Base-by-base conservation (phyloP, 2,888 invertebrate species). In the Drosophila algonquin region DNA sequence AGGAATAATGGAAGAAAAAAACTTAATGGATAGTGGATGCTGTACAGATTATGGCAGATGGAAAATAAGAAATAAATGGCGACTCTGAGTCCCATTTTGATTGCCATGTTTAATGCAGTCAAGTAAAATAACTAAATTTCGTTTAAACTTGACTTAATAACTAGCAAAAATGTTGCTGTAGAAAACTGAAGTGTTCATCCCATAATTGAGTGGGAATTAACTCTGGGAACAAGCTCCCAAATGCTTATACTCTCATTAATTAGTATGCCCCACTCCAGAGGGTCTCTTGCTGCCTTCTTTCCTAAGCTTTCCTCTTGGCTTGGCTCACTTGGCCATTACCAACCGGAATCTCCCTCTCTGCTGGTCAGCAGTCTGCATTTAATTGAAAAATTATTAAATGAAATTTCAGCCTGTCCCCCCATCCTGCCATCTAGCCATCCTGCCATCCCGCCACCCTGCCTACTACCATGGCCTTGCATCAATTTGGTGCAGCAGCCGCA, bases 381-480 rank as follows among this genome's bases (percentile, higher is more conserved):
- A 87, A 87, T 87, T 88, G 89, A 76, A 87, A 89, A 88, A 80
- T 89, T 77, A 87, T 84, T 79, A 82, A 87, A 89, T 79, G 78
- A 75, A 79, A 68, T 89, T 84, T 88, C 27, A 77, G 72, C n/a
- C 63, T 54, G 50, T 53, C 73, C 55, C 35, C 12, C 44, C 54
- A 30, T 16, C 60, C 70, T 45, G 8, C 61, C 52, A 50, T 57
- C 61, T 50, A 50, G 21, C 21, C 21, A 21, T 3, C 21, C 21
- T 21, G 21, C 55, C 35, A 12, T 16, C 47, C 32, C 0, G 14
- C 48, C 48, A 18, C 16, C 46, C n/a, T 47, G 58, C 35, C 58
- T 67, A 32, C 58, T 71, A 32, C 61, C 52, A 47, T 60, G 56
- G 59, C 78, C 9, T 60, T 52, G 57, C 53, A 65, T 67, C 65